A percentile compares a stretch with the other conserved stretches of the same genome.
Conservation (phyloP, 2,888 invertebrate species). For the Lypha dubia region DNA sequence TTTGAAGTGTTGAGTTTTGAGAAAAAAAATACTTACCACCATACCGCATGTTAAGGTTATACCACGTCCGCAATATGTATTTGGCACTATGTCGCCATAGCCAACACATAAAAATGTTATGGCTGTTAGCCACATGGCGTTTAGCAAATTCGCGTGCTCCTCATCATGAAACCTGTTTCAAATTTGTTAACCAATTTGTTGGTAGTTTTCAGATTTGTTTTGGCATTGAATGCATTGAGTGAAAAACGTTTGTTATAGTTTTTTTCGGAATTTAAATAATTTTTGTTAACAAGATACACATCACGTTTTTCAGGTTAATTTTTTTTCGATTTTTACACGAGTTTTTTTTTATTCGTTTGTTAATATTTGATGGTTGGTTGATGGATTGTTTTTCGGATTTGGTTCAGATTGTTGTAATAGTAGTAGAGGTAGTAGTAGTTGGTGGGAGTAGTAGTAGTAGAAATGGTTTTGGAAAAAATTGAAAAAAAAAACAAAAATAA, state of each 20-base stretch:
- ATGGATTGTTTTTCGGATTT: slow-evolving; percentile 72
- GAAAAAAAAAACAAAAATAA: slow-evolving; percentile 62
- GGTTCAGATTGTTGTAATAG: slow-evolving; percentile 65
- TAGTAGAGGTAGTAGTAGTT: slow-evolving; percentile 78
- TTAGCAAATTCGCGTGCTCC: slow-evolving; percentile 98
- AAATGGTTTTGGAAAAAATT: slow-evolving; percentile 61
- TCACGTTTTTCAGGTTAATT: slow-evolving; percentile 14
- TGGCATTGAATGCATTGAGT: slow-evolving; percentile 28
- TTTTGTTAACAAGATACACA: slow-evolving; percentile 30
- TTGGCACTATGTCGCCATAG: slow-evolving; percentile 99
- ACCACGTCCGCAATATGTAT: slow-evolving; percentile 99
- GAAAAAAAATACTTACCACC: slow-evolving; percentile 91
- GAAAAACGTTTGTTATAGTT: background rate
- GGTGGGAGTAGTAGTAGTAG: slow-evolving; percentile 73
- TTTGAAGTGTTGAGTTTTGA: slow-evolving; percentile 46
- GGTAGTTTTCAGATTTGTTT: slow-evolving; percentile 45
- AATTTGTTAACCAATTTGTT: slow-evolving; percentile 53
- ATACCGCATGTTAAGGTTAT: slow-evolving; percentile 99
- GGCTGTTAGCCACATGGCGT: slow-evolving; percentile 99
- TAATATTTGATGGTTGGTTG: slow-evolving; percentile 72
- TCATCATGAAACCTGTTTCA: slow-evolving; percentile 95
- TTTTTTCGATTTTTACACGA: slow-evolving; percentile 52
- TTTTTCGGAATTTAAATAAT: slow-evolving; percentile 14
- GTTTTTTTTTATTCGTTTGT: slow-evolving; percentile 52
- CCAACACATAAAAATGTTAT: slow-evolving; percentile 99